Conservation (phyloP, 2,888 invertebrate species). For the Spialia ferax region DNA sequence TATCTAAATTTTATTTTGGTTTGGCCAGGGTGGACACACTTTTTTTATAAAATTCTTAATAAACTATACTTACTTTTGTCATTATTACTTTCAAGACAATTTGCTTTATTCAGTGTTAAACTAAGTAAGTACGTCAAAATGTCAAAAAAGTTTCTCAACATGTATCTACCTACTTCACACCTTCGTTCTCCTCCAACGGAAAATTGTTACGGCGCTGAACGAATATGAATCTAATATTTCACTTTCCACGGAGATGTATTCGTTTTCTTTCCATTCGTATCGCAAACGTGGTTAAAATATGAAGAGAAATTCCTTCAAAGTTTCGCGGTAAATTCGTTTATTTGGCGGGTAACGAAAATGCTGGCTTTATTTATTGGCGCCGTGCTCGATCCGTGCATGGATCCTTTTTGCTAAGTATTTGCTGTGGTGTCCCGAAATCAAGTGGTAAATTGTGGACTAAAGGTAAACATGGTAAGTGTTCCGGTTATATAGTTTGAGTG, state of each 20-base stretch:
- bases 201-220: conserved; percentile 25
- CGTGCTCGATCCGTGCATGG: conserved; percentile 17
- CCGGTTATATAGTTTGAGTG: not conserved
- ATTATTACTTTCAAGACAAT: too few relatives aligned
- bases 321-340: conserved; percentile 46
- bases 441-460: conserved; percentile 15
- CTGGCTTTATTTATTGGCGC: conserved; percentile 34
- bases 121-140: too few relatives aligned
- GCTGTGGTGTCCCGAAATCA: conserved; percentile 21
- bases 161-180: not conserved
- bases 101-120: conserved; percentile 1
- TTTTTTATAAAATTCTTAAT: too few relatives aligned
- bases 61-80: too few relatives aligned
- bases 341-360: conserved; percentile 41
- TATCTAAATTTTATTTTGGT: too few relatives aligned
- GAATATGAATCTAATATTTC: conserved; percentile 36
- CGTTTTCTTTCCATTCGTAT: conserved; percentile 38
- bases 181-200: conserved; percentile 8
- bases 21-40: too few relatives aligned
- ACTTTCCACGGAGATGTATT: conserved; percentile 31
- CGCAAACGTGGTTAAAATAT: conserved; percentile 47
- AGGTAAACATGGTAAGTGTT: conserved; percentile 8
- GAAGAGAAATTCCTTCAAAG: conserved; percentile 50
- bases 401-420: conserved; percentile 27
- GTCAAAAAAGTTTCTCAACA: too few relatives aligned